These are phyloP conservation scores for Acanthochromis polyacanthus DNA, from an alignment of 2,113 vertebrate genomes.

Conservation along the genomic window DNA sequence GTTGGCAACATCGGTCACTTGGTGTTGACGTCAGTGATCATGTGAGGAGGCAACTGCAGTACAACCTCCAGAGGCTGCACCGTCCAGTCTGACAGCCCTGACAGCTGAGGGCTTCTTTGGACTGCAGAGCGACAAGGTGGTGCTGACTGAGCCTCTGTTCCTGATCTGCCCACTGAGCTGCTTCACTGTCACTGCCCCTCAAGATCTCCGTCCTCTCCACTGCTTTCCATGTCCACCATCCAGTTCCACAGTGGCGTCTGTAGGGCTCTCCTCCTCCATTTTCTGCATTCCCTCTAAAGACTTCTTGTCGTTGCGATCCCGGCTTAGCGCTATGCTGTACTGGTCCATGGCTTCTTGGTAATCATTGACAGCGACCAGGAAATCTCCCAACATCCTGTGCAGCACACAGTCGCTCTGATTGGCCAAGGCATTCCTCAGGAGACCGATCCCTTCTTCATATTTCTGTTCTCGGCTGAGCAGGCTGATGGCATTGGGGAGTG, in stretches of 20 bases:
- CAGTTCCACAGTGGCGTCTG: conserved; percentile 96
- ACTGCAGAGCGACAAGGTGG: background rate
- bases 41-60: background rate
- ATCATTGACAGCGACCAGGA: too few relatives aligned
- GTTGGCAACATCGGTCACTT: background rate
- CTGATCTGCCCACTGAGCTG: too few relatives aligned
- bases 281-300: conserved; percentile 99
- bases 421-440: too few relatives aligned
- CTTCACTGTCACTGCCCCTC: conserved; percentile 96
- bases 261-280: conserved; percentile 98
- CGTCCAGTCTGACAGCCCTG: background rate
- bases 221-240: conserved; percentile 99
- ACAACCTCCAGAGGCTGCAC: background rate
- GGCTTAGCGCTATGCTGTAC: too few relatives aligned
- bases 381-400: too few relatives aligned
- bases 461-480: too few relatives aligned
- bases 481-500: too few relatives aligned
- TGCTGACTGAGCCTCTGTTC: background rate
- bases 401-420: too few relatives aligned
- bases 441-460: too few relatives aligned
- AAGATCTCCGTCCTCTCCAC: conserved; percentile 97
- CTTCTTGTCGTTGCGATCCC: conserved; percentile 99
- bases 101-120: conserved; percentile 6
- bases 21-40: background rate
- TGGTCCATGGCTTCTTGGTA: too few relatives aligned